Evolutionary conservation across 1,140 invertebrate species (phyloP).

Genomic region (Mycetomoellerius zeteki): DNA sequence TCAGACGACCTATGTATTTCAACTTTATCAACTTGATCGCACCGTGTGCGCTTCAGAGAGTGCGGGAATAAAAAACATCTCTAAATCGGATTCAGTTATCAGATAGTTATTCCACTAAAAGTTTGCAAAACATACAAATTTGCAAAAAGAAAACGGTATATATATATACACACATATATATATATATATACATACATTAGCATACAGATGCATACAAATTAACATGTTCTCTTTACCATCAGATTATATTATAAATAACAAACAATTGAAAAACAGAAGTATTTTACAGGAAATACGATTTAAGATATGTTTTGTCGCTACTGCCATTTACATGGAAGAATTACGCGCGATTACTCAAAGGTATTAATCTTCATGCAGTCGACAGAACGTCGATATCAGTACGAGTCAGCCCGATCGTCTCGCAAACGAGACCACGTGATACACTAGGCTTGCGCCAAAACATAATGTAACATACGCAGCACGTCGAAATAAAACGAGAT

Average conservation of each 20-base stretch:
- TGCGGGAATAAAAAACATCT: too few species aligned
- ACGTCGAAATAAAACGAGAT: neutral
- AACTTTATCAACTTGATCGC: too few species aligned
- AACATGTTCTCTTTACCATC: neutral
- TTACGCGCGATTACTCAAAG: neutral
- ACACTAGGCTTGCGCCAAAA: constrained; percentile 56
- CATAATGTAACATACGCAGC: neutral
- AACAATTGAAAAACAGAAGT: neutral
- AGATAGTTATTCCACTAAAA: neutral
- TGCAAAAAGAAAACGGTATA: neutral
- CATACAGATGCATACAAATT: too few species aligned
- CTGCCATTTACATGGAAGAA: neutral
- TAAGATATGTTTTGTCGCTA: neutral
- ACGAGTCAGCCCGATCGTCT: constrained; percentile 38
- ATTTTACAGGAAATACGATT: neutral
- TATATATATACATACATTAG: too few species aligned
- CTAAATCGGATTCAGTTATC: neutral
- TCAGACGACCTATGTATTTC: too few species aligned
- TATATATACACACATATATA: too few species aligned
- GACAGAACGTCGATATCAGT: constrained; percentile 65
- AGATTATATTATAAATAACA: neutral
- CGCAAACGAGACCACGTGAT: constrained; percentile 51
- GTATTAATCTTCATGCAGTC: neutral
- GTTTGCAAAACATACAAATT: neutral
- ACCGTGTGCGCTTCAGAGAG: too few species aligned